These are phyloP conservation scores for Pseudoatta argentina DNA, from an alignment of 1,140 invertebrate genomes.

Conservation along the genomic window DNA sequence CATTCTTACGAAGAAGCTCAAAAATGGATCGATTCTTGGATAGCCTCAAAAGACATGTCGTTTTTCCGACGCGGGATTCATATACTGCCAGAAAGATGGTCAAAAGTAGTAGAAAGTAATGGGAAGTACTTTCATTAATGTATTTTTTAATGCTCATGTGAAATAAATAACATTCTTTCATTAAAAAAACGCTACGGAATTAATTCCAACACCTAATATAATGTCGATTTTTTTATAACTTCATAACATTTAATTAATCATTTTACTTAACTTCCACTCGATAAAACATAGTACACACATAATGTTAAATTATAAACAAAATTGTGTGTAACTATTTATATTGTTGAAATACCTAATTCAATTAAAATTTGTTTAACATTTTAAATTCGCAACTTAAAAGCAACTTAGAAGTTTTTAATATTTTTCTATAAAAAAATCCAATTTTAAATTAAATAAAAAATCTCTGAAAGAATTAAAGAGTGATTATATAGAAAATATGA, in stretches of 20 bases:
- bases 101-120: too few relatives aligned
- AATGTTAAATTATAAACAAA: background rate
- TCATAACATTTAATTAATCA: background rate
- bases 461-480: background rate
- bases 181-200: too few relatives aligned
- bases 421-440: background rate
- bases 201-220: too few relatives aligned
- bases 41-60: too few relatives aligned
- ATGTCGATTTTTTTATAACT: background rate
- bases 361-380: conserved; percentile 2
- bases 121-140: too few relatives aligned
- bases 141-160: too few relatives aligned
- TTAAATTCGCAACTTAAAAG: conserved; percentile 1
- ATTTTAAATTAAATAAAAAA: background rate
- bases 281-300: background rate
- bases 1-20: too few relatives aligned
- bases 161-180: too few relatives aligned
- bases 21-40: too few relatives aligned
- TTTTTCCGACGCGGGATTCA: too few relatives aligned
- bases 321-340: background rate
- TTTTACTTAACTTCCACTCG: background rate
- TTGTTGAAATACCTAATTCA: background rate
- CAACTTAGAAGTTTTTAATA: background rate
- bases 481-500: background rate
- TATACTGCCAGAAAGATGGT: too few relatives aligned